Base-by-base conservation (phyloP, 2,113 vertebrate species). In the Nyctibius bracteatus region DNA sequence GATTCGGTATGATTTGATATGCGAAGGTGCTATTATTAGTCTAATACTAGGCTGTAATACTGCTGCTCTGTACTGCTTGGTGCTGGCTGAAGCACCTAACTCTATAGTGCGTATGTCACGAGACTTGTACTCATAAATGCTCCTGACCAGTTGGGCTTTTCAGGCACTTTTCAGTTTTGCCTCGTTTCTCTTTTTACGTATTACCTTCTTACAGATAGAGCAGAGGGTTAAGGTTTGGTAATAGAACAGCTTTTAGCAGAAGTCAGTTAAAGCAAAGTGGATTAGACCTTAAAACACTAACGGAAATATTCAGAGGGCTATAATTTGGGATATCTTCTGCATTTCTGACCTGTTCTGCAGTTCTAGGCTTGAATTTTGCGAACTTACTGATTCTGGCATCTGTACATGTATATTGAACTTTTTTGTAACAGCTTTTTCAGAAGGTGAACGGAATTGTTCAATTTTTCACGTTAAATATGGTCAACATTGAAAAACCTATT, bases 91-190 rank as follows among this genome's bases (percentile, higher is more conserved):
- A 83, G 30, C 43, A 28, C 6, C 0, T 27, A 49, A n/a, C 8
- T 63, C 4, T 51, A 0, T 5, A 46, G 27, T 22, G 30, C 4
- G 1, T 61, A 4, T 30, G 14, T 58, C 2, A 0, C 63, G 17
- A 55, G 25, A 16, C 14, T 73, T 70, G 3, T 8, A 31, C 37
- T 46, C 22, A 61, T 65, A 47, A 61, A 61, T 37, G 16, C 12
- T 58, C 19, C 7, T 0, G 5, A 5, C 5, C 7, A 22, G 27
- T 19, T 41, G 19, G 19, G 3, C 3, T 86, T 88, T 67, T 39
- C 8, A 3, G 17, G 2, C 3, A 16, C 20, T 66, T 73, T 58
- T 73, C 17, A 31, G 47, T 85, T 92, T 61, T 59, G 15, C 20
- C 16, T 83, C 4, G 27, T 37, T 94, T 84, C 6, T 47, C 14